Percentiles rank a stretch among this genome's conserved stretches.
Conservation (phyloP, 2,888 invertebrate species). For the Unio pictorum region DNA sequence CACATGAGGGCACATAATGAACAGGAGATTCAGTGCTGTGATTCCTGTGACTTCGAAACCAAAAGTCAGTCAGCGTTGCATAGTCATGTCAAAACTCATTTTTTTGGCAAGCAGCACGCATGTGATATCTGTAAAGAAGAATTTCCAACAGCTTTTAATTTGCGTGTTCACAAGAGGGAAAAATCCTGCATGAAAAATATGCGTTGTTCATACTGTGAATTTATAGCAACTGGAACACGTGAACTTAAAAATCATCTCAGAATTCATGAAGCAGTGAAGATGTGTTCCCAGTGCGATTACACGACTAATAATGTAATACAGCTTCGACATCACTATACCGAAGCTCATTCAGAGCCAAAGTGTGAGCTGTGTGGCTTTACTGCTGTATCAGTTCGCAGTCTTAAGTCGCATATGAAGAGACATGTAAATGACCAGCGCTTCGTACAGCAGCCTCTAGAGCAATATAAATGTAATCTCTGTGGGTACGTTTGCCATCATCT, state of each 20-base stretch:
- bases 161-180: conserved; percentile 39
- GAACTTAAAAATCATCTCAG: conserved; percentile 50
- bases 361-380: conserved; percentile 68
- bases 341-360: conserved; percentile 47
- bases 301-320: conserved; percentile 37
- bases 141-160: conserved; percentile 37
- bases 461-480: conserved; percentile 70
- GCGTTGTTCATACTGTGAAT: conserved; percentile 57
- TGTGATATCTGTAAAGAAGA: conserved; percentile 46
- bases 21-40: conserved; percentile 56
- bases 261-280: conserved; percentile 27
- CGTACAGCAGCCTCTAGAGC: conserved; percentile 69
- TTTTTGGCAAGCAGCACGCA: conserved; percentile 44
- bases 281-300: conserved; percentile 58
- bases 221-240: conserved; percentile 36
- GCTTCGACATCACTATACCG: conserved; percentile 39
- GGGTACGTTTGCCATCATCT: conserved; percentile 70
- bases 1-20: conserved; percentile 68
- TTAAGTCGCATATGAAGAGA: conserved; percentile 70
- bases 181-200: conserved; percentile 14
- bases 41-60: conserved; percentile 63
- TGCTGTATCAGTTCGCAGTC: conserved; percentile 65
- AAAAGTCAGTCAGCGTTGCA: conserved; percentile 47
- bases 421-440: conserved; percentile 69
- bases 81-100: conserved; percentile 39